Base-by-base conservation (phyloP, 2,113 vertebrate genomes). In the Picathartes gymnocephalus region DNA sequence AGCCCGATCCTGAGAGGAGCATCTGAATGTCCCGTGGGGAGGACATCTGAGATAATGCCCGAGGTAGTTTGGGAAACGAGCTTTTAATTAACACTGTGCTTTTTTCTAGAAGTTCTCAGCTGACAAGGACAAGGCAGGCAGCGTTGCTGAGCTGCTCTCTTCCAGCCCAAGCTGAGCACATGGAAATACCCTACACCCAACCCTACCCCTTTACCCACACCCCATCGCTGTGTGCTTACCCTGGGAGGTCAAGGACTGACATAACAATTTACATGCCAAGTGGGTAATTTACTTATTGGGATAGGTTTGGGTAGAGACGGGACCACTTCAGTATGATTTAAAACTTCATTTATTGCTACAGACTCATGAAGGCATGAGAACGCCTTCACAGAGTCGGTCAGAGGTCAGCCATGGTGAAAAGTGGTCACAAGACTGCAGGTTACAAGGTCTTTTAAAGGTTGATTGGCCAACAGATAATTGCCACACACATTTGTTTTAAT, bases 11-110 rank as follows among this genome's bases (percentile, higher is more conserved):
- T 65, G 54, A 2, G 2, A 84, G 24, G 39, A 50, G 40, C 56
- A 28, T 12, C 33, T 31, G 37, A 7, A 10, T 12, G 24, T n/a
- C 15, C 1, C 48, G 3, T 0, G 0, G 48, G 53, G 12, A 87
- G 22, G 11, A 11, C 2, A 0, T 40, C n/a, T 23, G 42, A 58
- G 62, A 33, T 3, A 16, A 48, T 3, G 28, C 48, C 42, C 53
- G 30, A 23, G 68, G 39, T 21, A 12, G 25, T n/a, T 44, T 20
- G 31, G 30, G 74, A 64, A 72, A 58, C 7, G 11, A 68, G 17
- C 25, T 68, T 64, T 84, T 54, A 54, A 28, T 72, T 64, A n/a
- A 15, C 15, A 3, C 13, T 15, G 31, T n/a, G 54, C 48, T 16
- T 84, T 84, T 40, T 77, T 21, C 86, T 13, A 7, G 68, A 28